A percentile compares a stretch with the other conserved stretches of the same genome.
Conservation (phyloP, 2,888 invertebrate genomes). For the Pammene fasciana region DNA sequence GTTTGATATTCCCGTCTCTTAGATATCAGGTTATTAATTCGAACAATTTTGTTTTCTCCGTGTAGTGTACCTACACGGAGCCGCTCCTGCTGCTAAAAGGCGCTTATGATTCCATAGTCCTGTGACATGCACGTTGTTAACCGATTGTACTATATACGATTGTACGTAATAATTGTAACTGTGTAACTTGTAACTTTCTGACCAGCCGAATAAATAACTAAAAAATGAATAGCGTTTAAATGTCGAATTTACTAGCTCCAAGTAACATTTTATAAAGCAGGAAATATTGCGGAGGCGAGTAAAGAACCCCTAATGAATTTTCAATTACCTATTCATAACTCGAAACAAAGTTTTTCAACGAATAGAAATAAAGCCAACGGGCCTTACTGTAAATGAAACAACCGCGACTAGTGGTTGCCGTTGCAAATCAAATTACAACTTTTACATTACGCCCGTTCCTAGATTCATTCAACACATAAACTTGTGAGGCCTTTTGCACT, state of each 20-base stretch:
- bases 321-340: slow-evolving; percentile 61
- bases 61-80: too few relatives aligned
- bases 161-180: too few relatives aligned
- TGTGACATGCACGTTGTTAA: too few relatives aligned
- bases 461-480: slow-evolving; percentile 73
- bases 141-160: too few relatives aligned
- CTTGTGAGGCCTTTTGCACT: slow-evolving; percentile 75
- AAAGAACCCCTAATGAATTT: slow-evolving; percentile 52
- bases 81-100: too few relatives aligned
- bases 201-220: background rate
- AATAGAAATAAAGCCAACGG: slow-evolving; percentile 55
- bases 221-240: slow-evolving; percentile 1
- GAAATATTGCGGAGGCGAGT: slow-evolving; percentile 38
- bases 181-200: background rate
- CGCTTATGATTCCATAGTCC: too few relatives aligned
- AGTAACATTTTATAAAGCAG: slow-evolving; percentile 23
- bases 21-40: too few relatives aligned
- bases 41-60: too few relatives aligned
- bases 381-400: slow-evolving; percentile 63
- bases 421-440: slow-evolving; percentile 76
- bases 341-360: slow-evolving; percentile 59
- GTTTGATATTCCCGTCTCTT: too few relatives aligned
- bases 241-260: slow-evolving; percentile 15
- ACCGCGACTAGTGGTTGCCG: slow-evolving; percentile 61
- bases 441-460: slow-evolving; percentile 68